Conservation (phyloP, 2,797 vertebrate genomes). For the Pseudocheirus occidentalis region DNA sequence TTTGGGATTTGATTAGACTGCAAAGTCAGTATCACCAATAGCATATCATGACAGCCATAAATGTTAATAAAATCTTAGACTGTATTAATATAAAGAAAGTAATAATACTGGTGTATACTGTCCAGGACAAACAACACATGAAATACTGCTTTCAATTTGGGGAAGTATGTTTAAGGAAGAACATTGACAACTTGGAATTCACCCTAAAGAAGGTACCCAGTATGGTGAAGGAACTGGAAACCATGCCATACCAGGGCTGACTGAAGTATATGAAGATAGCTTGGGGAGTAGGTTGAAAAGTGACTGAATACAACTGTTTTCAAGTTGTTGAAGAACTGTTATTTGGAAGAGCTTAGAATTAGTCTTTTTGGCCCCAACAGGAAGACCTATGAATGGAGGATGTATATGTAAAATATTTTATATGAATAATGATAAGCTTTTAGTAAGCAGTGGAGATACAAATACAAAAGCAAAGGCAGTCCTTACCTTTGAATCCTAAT, state of each 20-base stretch:
- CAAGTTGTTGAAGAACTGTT: neutral
- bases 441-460: neutral
- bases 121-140: neutral
- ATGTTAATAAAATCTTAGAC: neutral
- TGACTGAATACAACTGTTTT: neutral
- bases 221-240: neutral
- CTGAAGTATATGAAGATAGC: neutral
- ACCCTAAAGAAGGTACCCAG: neutral
- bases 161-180: neutral
- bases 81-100: neutral
- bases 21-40: neutral
- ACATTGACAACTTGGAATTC: neutral
- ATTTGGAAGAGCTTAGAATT: neutral
- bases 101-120: neutral
- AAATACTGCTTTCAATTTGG: neutral
- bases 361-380: neutral
- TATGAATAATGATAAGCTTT: neutral
- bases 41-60: neutral
- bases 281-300: neutral
- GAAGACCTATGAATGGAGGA: neutral
- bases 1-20: neutral
- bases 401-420: neutral
- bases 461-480: neutral
- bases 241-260: neutral
- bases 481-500: neutral